A percentile compares a stretch with the other conserved stretches of the same genome.
These are phyloP conservation scores for Laterallus jamaicensis DNA, from an alignment of 2,113 vertebrate species.

Conservation along the genomic window DNA sequence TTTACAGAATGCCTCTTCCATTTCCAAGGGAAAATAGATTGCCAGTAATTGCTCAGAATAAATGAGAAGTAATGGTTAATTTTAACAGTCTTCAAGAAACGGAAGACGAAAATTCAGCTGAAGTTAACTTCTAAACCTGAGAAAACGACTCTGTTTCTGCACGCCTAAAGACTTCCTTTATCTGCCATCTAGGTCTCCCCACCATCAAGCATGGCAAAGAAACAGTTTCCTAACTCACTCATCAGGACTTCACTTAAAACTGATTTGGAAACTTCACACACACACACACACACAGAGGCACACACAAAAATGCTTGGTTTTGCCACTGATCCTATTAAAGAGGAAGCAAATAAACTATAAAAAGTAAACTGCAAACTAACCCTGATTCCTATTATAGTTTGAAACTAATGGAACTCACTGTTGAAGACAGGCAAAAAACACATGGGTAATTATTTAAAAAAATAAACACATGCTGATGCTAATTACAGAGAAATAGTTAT, in stretches of 20 bases:
- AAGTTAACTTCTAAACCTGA: background rate
- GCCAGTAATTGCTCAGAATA: background rate
- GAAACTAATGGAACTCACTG: background rate
- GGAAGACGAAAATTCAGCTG: background rate
- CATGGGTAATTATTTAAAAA: background rate
- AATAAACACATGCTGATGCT: background rate
- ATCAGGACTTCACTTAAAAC: constrained; percentile 12
- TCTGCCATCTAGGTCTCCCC: background rate
- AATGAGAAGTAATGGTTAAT: background rate
- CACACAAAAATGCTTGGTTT: background rate
- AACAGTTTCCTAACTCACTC: background rate
- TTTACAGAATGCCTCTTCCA: background rate
- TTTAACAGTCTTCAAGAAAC: background rate
- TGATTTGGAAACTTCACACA: constrained; percentile 1
- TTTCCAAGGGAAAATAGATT: background rate
- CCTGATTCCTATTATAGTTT: background rate
- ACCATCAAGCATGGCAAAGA: background rate
- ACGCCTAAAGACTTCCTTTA: background rate
- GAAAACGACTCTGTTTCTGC: background rate
- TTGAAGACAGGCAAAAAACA: background rate
- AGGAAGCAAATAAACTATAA: background rate
- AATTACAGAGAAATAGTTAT: background rate
- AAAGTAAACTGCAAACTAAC: background rate
- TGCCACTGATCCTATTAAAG: background rate
- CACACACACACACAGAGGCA: too few species aligned